Evolutionary conservation across 2,888 invertebrate species (phyloP), one percentile per base, ranked within the genome.

Genomic region (Phengaris arion): DNA sequence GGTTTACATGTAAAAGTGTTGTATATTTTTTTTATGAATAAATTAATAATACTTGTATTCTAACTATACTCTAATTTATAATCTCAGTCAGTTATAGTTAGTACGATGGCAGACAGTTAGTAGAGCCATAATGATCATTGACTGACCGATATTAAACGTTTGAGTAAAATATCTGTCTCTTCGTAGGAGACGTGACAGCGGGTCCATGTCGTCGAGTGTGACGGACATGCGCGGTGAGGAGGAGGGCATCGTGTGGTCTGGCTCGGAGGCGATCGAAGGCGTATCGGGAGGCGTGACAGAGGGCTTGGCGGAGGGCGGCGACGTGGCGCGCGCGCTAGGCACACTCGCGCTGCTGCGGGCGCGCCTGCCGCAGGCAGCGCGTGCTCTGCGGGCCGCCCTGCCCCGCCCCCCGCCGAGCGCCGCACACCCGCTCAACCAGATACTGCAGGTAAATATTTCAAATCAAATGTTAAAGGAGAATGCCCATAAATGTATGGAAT

Each of bases 281-380:
- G 88, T 35, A 35, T 35, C 91, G 77, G 86, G 90, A 1, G 92
- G 91, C 82, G 88, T 91, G 79, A 83, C 85, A 2, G 87, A 88
- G 82, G 91, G 92, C 57, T 88, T 91, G 77, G 86, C 90, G 0
- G 92, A 92, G 82, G 92, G 93, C 46, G 89, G 86, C 0, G 93
- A 92, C 83, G 89, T 93, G 79, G 92, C 93, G 78, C 85, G 89
- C 45, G 87, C 88, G 78, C 85, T 93, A 74, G 92, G 91, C 0
- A 87, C 91, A 72, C 85, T 92, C 55, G 92, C 89, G 2, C 80
- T 91, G 74, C 78, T 92, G 81, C 84, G 92, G 73, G 85, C 85
- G 74, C 83, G 78, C 81, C 85, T 76, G 64, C 82, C 80, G 83
- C 84, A 80, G 82, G 86, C 77, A 79, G 83, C 64, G 78, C 81